Percentiles rank a stretch among this genome's conserved stretches.
Evolutionary conservation across 2,113 vertebrate species (phyloP).

Genomic region (Pelobates fuscus): DNA sequence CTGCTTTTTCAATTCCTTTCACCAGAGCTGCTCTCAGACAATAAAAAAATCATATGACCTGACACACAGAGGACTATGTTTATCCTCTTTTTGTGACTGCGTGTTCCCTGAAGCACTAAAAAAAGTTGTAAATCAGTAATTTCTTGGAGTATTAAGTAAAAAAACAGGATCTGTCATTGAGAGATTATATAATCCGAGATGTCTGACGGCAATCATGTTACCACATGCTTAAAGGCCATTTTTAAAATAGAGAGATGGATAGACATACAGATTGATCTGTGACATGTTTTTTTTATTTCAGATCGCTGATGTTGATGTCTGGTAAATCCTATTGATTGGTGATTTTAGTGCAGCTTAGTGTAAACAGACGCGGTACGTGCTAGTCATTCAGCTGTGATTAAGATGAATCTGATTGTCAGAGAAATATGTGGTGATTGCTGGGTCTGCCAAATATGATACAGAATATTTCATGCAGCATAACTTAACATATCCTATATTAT

Average conservation of each 20-base stretch:
- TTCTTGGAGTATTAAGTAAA: slow-evolving; percentile 14
- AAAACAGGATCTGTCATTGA: slow-evolving; percentile 31
- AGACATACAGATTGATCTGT: slow-evolving; percentile 16
- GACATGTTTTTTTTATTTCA: slow-evolving; percentile 39
- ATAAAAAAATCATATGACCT: slow-evolving; percentile 8
- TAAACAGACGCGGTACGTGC: slow-evolving; percentile 7
- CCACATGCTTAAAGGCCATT: background rate
- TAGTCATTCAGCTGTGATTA: slow-evolving; percentile 38
- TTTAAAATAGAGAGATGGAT: too few species aligned
- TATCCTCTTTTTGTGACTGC: slow-evolving; percentile 18
- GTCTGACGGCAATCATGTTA: slow-evolving; percentile 8
- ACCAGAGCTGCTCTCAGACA: background rate
- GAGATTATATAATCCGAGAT: slow-evolving; percentile 23
- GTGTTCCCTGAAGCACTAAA: slow-evolving; percentile 28
- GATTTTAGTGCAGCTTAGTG: slow-evolving; percentile 9
- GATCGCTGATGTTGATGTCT: slow-evolving; percentile 24
- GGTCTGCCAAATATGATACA: slow-evolving; percentile 15
- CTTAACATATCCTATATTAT: slow-evolving; percentile 22
- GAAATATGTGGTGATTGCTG: slow-evolving; percentile 32
- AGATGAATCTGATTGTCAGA: slow-evolving; percentile 38
- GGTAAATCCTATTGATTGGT: slow-evolving; percentile 15
- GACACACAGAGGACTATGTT: background rate
- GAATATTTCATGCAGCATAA: background rate
- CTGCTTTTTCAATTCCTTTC: slow-evolving; percentile 31
- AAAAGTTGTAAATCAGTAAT: slow-evolving; percentile 7